Conservation (phyloP, 2,797 vertebrate genomes). For the Epinephelus coioides region DNA sequence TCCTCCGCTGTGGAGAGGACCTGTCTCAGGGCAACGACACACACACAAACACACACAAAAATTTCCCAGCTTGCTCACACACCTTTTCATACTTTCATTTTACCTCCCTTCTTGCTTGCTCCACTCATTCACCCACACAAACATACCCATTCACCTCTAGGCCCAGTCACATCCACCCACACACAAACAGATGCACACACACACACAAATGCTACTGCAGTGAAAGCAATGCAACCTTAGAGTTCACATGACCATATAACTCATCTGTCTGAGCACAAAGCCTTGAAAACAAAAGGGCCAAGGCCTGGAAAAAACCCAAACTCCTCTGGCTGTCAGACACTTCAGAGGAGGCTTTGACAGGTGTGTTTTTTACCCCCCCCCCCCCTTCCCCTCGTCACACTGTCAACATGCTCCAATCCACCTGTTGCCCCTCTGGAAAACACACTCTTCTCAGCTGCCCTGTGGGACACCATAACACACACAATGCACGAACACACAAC, state of each 20-base stretch:
- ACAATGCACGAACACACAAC: slow-evolving; percentile 8
- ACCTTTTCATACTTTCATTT: slow-evolving; percentile 33
- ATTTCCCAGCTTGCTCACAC: slow-evolving; percentile 33
- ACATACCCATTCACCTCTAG: slow-evolving; percentile 36
- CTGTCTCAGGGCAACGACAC: slow-evolving; percentile 60
- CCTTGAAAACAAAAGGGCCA: slow-evolving; percentile 50
- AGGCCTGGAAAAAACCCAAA: slow-evolving; percentile 53
- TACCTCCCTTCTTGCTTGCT: slow-evolving; percentile 33
- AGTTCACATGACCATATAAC: slow-evolving; percentile 53
- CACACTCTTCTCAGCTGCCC: slow-evolving; percentile 63
- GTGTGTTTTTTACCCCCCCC: slow-evolving; percentile 50
- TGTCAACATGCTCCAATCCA: slow-evolving; percentile 73
- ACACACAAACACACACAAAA: slow-evolving; percentile 42
- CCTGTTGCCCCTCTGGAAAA: slow-evolving; percentile 80
- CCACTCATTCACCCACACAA: slow-evolving; percentile 59
- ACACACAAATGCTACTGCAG: slow-evolving; percentile 1
- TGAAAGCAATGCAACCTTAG: slow-evolving; percentile 39
- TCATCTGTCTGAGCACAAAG: slow-evolving; percentile 44
- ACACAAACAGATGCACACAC: slow-evolving; percentile 2
- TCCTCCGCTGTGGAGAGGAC: slow-evolving; percentile 55
- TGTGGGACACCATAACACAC: slow-evolving; percentile 43
- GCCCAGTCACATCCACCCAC: slow-evolving; percentile 44
- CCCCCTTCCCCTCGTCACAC: slow-evolving; percentile 9
- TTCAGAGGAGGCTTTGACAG: slow-evolving; percentile 70
- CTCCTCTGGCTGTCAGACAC: slow-evolving; percentile 56